Evolutionary conservation across 2,888 invertebrate genomes (phyloP), one percentile per base, ranked within the genome.

Genomic region (Byasa hedistus): DNA sequence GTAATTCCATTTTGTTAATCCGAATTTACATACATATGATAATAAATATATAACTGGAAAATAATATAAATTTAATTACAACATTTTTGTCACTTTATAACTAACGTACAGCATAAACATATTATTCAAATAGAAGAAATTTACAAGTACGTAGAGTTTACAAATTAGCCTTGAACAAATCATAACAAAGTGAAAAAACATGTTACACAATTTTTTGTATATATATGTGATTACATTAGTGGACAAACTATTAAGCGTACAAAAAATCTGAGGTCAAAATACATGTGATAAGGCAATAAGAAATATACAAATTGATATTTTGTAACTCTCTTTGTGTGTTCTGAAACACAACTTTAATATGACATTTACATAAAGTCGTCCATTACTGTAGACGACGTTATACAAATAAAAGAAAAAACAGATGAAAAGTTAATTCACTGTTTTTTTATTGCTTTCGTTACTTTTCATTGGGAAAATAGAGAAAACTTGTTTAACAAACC

Each of bases 101-200:
- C n/a, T 32, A 44, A 44, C 17, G 17, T 44, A 44, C 3, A 17
- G 2, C 44, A 44, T 44, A 44, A 17, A 44, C 2, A 15, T 44
- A 15, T 44, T 44, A 17, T 44, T 15, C 19, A 17, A 19, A 44
- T 17, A 44, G 15, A 44, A 44, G 2, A 3, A 44, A 44, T 44
- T 1, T 44, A 44, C 44, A 17, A 44, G 44, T 15, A 44, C 17
- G 12, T 19, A 44, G 44, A 15, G 54, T 54, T 36, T 61, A 32
- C 21, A 39, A 61, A 61, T 61, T 39, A 39, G 24, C 61, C 61
- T 61, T 61, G 23, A 24, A 61, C 52, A 55, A 61, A 61, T 61
- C 55, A 61, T 54, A 36, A 44, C 44, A 44, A 15, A 44, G 44
- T 19, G 2, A 44, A 44, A 44, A 44, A 44, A 44, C 4, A 44